phyloP scores from a whole-genome alignment of 2,113 vertebrate genomes.

The Sorex araneus region DNA sequence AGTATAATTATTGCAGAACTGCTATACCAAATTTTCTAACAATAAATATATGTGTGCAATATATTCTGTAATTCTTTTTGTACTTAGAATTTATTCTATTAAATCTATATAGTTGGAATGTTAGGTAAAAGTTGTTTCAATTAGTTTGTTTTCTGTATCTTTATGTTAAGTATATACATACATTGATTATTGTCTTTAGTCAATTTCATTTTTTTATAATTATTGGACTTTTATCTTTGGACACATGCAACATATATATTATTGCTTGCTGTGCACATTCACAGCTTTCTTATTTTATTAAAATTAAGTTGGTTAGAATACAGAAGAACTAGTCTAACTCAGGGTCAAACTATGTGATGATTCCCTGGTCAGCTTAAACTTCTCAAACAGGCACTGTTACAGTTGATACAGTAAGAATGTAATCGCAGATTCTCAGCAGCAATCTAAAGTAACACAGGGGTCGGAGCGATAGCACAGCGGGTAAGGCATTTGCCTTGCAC shows the following conservation, averaged over 20 bases:
- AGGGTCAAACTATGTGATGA: too few relatives aligned
- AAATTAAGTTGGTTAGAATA: too few relatives aligned
- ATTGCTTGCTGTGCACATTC: neutral
- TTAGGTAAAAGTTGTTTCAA: neutral
- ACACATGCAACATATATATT: neutral
- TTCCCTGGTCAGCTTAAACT: too few relatives aligned
- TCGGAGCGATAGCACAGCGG: too few relatives aligned
- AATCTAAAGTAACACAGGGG: too few relatives aligned
- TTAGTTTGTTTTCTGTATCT: neutral
- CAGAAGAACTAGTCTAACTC: too few relatives aligned
- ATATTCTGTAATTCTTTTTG: conserved; percentile 23
- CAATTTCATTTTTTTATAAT: neutral
- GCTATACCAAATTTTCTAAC: neutral
- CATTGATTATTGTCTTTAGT: neutral
- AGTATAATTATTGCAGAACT: conserved; percentile 42
- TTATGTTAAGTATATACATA: neutral
- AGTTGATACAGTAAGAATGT: too few relatives aligned
- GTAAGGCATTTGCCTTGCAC: too few relatives aligned
- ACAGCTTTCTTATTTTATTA: too few relatives aligned
- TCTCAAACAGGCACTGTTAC: too few relatives aligned
- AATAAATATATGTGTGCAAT: neutral
- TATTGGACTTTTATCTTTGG: conserved; percentile 47
- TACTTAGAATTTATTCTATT: neutral
- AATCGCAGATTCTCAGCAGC: too few relatives aligned
- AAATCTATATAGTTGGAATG: neutral